These are phyloP conservation scores for Bacillus rossius DNA, from an alignment of 1,140 invertebrate genomes.

Conservation along the genomic window DNA sequence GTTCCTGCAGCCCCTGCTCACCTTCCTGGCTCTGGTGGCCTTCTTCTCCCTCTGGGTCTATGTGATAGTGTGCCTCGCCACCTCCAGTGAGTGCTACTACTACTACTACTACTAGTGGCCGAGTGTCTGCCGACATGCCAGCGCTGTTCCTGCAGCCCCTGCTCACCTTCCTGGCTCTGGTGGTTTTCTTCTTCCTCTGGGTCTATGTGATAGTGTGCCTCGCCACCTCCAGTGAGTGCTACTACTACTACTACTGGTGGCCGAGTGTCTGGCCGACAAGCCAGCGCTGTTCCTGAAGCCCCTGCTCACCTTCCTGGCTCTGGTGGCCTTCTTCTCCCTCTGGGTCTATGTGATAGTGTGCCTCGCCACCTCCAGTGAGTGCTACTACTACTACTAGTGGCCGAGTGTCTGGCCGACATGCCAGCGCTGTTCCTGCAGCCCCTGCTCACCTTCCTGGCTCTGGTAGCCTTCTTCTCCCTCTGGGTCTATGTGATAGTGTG, in stretches of 20 bases:
- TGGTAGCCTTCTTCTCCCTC: conserved; percentile 74
- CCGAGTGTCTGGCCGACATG: too few relatives aligned
- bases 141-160: conserved; percentile 83
- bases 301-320: conserved; percentile 72
- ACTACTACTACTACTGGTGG: too few relatives aligned
- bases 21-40: conserved; percentile 67
- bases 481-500: conserved; percentile 76
- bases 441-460: conserved; percentile 72
- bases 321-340: conserved; percentile 74
- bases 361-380: conserved; percentile 65
- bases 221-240: conserved; percentile 64
- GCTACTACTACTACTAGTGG: too few relatives aligned
- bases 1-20: conserved; percentile 81
- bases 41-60: conserved; percentile 84
- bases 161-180: conserved; percentile 72
- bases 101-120: too few relatives aligned
- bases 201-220: conserved; percentile 66
- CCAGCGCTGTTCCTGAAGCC: conserved; percentile 86
- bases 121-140: conserved; percentile 74
- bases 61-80: conserved; percentile 66
- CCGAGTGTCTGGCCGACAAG: too few relatives aligned
- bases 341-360: conserved; percentile 76
- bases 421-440: conserved; percentile 86
- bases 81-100: conserved; percentile 64
- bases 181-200: conserved; percentile 82